phyloP scores from a whole-genome alignment of 2,888 invertebrate genomes.

The Acrocyrtus sp. region DNA sequence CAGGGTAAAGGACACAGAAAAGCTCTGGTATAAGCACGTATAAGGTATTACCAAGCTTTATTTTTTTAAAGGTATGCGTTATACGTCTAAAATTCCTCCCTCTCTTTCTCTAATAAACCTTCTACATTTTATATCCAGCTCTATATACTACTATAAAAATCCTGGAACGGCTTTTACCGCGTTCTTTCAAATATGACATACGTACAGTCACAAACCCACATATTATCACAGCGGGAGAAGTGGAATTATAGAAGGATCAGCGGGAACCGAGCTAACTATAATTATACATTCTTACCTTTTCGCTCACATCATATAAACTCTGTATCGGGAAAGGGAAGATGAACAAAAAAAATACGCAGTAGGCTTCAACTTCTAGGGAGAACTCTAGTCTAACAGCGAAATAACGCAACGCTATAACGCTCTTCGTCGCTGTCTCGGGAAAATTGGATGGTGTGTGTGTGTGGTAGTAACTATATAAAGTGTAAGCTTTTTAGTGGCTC shows the following conservation, averaged over 20 bases:
- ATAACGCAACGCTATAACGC: too few species aligned
- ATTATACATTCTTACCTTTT: slow-evolving; percentile 2
- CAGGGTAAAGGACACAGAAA: too few species aligned
- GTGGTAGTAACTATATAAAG: too few species aligned
- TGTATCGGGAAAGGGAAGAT: too few species aligned
- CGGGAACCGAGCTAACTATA: slow-evolving; percentile 8
- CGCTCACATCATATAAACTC: too few species aligned
- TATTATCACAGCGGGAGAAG: slow-evolving; percentile 38
- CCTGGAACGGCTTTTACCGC: slow-evolving; percentile 31
- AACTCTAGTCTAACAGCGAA: slow-evolving; percentile 28
- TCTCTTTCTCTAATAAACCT: too few species aligned
- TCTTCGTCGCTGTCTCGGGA: slow-evolving; percentile 20
- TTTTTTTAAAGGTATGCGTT: too few species aligned
- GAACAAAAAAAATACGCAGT: slow-evolving; percentile 33
- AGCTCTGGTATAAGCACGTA: too few species aligned
- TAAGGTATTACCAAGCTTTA: too few species aligned
- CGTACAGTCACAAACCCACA: slow-evolving; percentile 1
- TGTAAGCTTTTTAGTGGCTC: slow-evolving; percentile 8
- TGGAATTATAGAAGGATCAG: slow-evolving; percentile 31
- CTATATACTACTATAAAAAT: too few species aligned
- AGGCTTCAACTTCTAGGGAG: slow-evolving; percentile 21
- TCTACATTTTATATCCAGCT: too few species aligned
- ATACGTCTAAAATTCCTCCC: too few species aligned
- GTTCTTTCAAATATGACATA: slow-evolving; percentile 28
- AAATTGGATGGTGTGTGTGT: slow-evolving; percentile 15